phyloP scores from a whole-genome alignment of 2,113 vertebrate genomes.

The Ictalurus punctatus region DNA sequence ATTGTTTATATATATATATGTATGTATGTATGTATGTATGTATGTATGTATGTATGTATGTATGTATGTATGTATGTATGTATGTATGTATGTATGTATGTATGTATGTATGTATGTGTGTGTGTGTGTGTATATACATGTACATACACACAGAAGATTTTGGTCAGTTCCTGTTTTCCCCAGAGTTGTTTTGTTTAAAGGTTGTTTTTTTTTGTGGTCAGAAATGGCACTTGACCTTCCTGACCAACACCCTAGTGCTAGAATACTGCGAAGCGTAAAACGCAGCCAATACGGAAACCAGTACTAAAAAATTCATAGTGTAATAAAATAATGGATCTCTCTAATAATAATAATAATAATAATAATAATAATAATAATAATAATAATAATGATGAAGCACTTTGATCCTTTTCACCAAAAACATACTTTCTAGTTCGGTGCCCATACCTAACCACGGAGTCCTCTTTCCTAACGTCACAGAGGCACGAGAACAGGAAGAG shows the following conservation, averaged over 20 bases:
- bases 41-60: no score
- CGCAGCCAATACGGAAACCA: background rate
- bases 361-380: no score
- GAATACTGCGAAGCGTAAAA: background rate
- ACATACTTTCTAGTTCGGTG: no score
- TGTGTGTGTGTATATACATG: no score
- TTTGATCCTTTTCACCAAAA: background rate
- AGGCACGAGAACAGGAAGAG: background rate
- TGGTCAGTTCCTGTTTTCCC: background rate
- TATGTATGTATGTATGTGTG: no score
- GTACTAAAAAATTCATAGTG: background rate
- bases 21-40: no score
- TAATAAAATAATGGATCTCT: background rate
- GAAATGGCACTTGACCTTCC: background rate
- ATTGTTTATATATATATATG: no score
- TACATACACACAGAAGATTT: background rate
- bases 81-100: no score
- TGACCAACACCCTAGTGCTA: background rate
- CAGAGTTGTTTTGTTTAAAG: no score
- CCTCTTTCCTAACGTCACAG: background rate
- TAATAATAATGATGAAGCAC: background rate
- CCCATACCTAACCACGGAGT: background rate
- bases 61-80: no score
- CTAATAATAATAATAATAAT: background rate
- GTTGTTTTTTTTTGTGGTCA: background rate